phyloP scores from a whole-genome alignment of 2,113 vertebrate species.

The Calcarius ornatus region DNA sequence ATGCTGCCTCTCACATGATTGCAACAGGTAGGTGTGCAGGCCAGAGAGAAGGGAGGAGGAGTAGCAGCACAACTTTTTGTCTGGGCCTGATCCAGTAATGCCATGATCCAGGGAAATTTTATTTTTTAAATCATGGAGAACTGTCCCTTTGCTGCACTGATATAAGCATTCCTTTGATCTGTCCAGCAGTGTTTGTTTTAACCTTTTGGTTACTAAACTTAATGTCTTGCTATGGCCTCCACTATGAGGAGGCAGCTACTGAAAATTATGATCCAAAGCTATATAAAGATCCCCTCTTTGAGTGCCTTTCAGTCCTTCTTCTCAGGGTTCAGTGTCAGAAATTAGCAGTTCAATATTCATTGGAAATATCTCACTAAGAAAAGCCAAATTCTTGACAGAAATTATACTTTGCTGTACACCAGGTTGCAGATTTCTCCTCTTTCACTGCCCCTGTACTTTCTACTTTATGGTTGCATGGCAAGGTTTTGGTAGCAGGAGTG shows the following conservation, averaged over 20 bases:
- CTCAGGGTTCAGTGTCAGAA: neutral
- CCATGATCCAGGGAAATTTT: neutral
- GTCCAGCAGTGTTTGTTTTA: neutral
- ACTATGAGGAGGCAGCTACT: neutral
- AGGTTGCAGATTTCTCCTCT: neutral
- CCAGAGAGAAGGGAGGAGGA: neutral
- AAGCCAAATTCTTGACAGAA: neutral
- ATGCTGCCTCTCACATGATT: neutral
- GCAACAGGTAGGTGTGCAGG: slow-evolving; percentile 19
- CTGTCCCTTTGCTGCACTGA: neutral
- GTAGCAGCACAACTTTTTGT: neutral
- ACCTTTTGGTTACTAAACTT: neutral
- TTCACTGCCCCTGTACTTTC: neutral
- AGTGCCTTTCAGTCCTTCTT: neutral
- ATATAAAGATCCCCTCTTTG: neutral
- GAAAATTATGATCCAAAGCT: neutral
- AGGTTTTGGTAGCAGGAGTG: neutral
- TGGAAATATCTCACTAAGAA: neutral
- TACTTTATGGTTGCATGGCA: neutral
- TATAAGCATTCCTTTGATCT: neutral
- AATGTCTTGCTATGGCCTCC: neutral
- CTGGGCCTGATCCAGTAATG: neutral
- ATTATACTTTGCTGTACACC: neutral
- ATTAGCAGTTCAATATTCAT: neutral
- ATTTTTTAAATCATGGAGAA: neutral